These are phyloP conservation scores for Leucophenga maculata DNA, from an alignment of 2,888 invertebrate genomes.

Conservation along the genomic window DNA sequence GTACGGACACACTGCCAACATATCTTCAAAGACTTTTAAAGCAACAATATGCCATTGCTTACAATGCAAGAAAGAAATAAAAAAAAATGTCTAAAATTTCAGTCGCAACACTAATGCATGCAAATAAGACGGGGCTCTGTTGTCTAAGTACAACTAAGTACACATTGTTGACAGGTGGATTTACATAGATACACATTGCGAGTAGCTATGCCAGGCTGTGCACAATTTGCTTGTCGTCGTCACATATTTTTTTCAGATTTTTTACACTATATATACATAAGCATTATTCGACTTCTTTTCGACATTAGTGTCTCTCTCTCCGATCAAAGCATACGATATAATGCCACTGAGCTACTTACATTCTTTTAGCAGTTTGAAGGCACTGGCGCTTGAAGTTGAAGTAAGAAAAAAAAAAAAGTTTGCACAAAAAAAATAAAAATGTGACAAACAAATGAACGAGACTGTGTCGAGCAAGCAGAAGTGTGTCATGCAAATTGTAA, in stretches of 20 bases:
- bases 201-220: too few species aligned
- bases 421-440: conserved; percentile 7
- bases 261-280: not conserved
- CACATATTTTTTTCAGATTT: conserved; percentile 18
- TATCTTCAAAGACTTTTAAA: too few species aligned
- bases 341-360: conserved; percentile 17
- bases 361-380: not conserved
- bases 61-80: too few species aligned
- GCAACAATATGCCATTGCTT: too few species aligned
- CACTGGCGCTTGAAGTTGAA: conserved; percentile 26
- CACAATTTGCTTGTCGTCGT: too few species aligned
- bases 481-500: conserved; percentile 31
- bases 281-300: not conserved
- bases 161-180: conserved; percentile 23
- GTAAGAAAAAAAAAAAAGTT: conserved; percentile 39
- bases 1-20: too few species aligned
- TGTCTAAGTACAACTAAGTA: not conserved
- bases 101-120: conserved; percentile 1
- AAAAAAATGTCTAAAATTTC: conserved; percentile 9
- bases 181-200: not conserved
- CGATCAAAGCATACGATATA: conserved; percentile 13
- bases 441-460: conserved; percentile 23
- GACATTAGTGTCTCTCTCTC: not conserved
- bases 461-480: not conserved
- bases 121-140: not conserved